Evolutionary conservation across 2,113 vertebrate species (phyloP).

Genomic region (Hemicordylus capensis): DNA sequence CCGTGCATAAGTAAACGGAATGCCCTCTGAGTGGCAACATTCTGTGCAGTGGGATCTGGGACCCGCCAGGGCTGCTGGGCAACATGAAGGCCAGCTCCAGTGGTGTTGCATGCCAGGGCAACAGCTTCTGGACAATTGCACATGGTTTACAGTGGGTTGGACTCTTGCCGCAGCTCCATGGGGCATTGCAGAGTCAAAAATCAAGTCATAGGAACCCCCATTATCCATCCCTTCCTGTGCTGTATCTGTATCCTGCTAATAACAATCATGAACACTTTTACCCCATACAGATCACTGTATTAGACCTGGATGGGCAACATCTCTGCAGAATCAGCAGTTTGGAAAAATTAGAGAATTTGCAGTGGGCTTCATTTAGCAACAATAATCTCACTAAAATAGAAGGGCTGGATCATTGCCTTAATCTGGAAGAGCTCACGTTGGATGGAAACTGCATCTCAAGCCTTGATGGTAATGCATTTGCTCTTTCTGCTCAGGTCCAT

Average conservation of each 20-base stretch:
- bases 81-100: too few species aligned
- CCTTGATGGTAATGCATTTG: constrained; percentile 75
- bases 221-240: background rate
- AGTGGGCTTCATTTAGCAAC: constrained; percentile 87
- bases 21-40: too few species aligned
- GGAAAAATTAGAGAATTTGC: constrained; percentile 82
- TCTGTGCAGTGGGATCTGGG: too few species aligned
- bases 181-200: background rate
- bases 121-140: too few species aligned
- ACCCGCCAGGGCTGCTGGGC: too few species aligned
- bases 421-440: constrained; percentile 85
- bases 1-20: too few species aligned
- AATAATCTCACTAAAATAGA: constrained; percentile 83
- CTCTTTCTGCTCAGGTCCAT: background rate
- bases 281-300: constrained; percentile 79
- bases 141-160: too few species aligned
- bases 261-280: background rate
- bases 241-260: background rate
- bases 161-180: background rate
- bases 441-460: constrained; percentile 83
- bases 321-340: constrained; percentile 81
- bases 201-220: background rate
- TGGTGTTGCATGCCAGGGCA: too few species aligned
- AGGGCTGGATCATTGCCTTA: constrained; percentile 80
- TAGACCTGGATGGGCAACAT: constrained; percentile 85